These are phyloP conservation scores for Enoplosus armatus DNA, from an alignment of 2,797 vertebrate genomes.

Conservation along the genomic window DNA sequence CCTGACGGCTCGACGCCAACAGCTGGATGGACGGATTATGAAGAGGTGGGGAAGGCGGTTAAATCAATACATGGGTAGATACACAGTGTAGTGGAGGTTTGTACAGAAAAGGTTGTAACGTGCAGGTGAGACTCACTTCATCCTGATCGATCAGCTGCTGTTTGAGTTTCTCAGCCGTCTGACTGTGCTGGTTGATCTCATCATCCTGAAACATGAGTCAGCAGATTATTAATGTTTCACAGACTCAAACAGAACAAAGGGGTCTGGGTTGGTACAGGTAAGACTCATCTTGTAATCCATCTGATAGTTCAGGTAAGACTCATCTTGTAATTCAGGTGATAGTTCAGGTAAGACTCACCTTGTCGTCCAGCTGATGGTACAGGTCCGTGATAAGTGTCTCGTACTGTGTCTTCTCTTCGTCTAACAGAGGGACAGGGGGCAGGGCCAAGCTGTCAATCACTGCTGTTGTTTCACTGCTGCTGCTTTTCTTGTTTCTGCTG, in stretches of 20 bases:
- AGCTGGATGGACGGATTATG: slow-evolving; percentile 77
- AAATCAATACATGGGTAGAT: not conserved
- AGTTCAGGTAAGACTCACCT: slow-evolving; percentile 88
- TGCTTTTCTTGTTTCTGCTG: slow-evolving; percentile 89
- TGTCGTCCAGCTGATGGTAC: slow-evolving; percentile 95
- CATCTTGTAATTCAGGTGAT: slow-evolving; percentile 91
- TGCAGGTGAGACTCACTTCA: slow-evolving; percentile 86
- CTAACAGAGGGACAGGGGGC: slow-evolving; percentile 81
- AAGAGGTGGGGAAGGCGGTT: not conserved
- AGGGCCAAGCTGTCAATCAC: slow-evolving; percentile 86
- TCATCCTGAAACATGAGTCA: slow-evolving; percentile 88
- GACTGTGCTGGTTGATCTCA: slow-evolving; percentile 97
- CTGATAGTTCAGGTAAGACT: slow-evolving; percentile 90
- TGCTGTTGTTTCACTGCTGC: slow-evolving; percentile 80
- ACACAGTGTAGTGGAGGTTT: not conserved
- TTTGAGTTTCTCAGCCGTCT: slow-evolving; percentile 91
- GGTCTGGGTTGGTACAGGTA: not conserved
- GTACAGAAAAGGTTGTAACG: not conserved
- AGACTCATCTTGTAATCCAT: slow-evolving; percentile 93
- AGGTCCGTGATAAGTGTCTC: slow-evolving; percentile 92
- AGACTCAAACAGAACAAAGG: not conserved
- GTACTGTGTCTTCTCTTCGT: slow-evolving; percentile 92
- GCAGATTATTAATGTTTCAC: not conserved
- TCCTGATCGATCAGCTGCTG: slow-evolving; percentile 97
- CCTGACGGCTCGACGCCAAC: slow-evolving; percentile 88